Evolutionary conservation across 2,113 vertebrate genomes (phyloP).

Genomic region (Phaetusa simplex): DNA sequence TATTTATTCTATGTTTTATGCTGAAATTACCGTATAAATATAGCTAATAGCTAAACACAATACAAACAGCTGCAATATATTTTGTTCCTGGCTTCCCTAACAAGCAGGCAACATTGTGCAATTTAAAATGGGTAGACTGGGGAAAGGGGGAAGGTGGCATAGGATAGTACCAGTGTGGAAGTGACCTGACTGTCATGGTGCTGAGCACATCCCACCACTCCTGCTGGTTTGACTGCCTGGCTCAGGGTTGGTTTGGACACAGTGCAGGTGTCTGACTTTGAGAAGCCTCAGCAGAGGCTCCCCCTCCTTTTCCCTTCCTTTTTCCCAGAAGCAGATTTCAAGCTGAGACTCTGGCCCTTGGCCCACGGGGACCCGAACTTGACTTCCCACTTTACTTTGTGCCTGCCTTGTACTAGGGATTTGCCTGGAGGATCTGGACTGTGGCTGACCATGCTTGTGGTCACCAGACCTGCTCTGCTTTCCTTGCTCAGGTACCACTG

Average conservation of each 20-base stretch:
- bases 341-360: neutral
- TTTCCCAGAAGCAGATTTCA: neutral
- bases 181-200: neutral
- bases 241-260: neutral
- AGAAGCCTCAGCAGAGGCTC: neutral
- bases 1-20: neutral
- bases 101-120: neutral
- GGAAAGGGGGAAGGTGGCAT: neutral
- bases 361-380: neutral
- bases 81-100: neutral
- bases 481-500: neutral
- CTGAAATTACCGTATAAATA: slow-evolving; percentile 32
- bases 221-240: neutral
- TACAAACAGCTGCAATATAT: neutral
- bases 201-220: neutral
- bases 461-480: neutral
- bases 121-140: neutral
- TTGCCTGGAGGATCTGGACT: neutral
- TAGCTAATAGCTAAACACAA: neutral
- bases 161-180: neutral
- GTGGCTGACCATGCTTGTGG: neutral
- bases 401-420: neutral
- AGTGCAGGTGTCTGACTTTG: neutral
- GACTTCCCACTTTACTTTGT: neutral
- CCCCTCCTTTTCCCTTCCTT: neutral